These are phyloP conservation scores for Goniozus legneri DNA, from an alignment of 1,140 invertebrate species.

Conservation along the genomic window DNA sequence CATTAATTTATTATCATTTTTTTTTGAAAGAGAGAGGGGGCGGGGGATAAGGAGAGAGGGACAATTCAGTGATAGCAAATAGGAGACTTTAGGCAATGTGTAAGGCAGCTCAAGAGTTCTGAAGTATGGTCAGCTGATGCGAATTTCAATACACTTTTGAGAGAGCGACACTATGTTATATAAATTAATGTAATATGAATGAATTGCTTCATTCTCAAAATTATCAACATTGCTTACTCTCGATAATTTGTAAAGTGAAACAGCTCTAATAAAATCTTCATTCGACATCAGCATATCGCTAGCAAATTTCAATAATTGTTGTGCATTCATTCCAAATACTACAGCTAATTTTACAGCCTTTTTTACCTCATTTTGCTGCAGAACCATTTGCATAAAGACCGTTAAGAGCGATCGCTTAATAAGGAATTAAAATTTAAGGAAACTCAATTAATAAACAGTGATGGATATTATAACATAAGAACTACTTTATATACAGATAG, in stretches of 20 bases:
- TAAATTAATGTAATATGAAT: constrained; percentile 7
- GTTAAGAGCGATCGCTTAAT: constrained; percentile 61
- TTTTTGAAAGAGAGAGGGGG: no score
- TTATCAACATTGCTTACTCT: constrained; percentile 53
- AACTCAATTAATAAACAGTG: constrained; percentile 5
- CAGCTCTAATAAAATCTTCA: constrained; percentile 63
- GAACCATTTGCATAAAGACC: constrained; percentile 65
- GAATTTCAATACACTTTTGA: constrained; percentile 71
- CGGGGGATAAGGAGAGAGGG: no score
- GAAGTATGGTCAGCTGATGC: constrained; percentile 67
- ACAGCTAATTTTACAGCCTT: constrained; percentile 57
- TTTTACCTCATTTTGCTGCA: constrained; percentile 57
- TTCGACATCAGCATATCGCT: constrained; percentile 67
- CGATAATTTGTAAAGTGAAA: constrained; percentile 70
- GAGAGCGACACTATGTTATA: constrained; percentile 58
- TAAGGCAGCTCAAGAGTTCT: constrained; percentile 65
- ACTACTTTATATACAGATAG: constrained; percentile 65
- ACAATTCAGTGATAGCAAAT: constrained; percentile 57
- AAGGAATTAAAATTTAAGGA: constrained; percentile 21
- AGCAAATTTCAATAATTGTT: constrained; percentile 68
- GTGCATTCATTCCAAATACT: constrained; percentile 65
- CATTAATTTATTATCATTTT: constrained; percentile 2
- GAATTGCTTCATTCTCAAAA: not conserved
- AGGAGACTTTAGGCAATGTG: constrained; percentile 57
- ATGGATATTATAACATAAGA: constrained; percentile 56